A percentile compares a stretch with the other conserved stretches of the same genome.
Evolutionary conservation across 1,140 invertebrate genomes (phyloP).

Genomic region (Ips nitidus): DNA sequence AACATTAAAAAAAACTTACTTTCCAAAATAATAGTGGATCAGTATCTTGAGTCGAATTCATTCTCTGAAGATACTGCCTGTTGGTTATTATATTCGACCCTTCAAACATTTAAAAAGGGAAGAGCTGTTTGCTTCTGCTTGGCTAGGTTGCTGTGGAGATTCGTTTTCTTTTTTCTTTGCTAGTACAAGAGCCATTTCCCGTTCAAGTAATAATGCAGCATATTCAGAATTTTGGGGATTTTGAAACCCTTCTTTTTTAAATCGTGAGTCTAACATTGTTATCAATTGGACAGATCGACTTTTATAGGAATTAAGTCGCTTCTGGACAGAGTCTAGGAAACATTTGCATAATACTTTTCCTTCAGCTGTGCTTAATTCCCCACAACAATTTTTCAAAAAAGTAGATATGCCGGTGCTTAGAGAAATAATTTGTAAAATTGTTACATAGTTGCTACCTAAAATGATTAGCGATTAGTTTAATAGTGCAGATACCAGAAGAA

Average conservation of each 20-base stretch:
- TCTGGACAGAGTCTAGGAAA: conserved; percentile 10
- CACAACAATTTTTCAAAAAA: background rate
- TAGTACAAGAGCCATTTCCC: too few relatives aligned
- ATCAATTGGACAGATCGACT: conserved; percentile 4
- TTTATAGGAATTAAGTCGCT: conserved; percentile 10
- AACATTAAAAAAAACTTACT: too few relatives aligned
- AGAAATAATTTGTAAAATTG: conserved; percentile 9
- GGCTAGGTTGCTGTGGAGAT: too few relatives aligned
- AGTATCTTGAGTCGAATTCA: too few relatives aligned
- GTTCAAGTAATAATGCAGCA: background rate
- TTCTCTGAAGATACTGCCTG: too few relatives aligned
- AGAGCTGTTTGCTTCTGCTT: too few relatives aligned
- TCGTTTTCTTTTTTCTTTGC: too few relatives aligned
- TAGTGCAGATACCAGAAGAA: too few relatives aligned
- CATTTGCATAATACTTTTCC: conserved; percentile 4
- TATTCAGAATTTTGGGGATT: conserved; percentile 7
- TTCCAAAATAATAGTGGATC: too few relatives aligned
- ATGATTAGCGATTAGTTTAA: too few relatives aligned
- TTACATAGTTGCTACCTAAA: conserved; percentile 30
- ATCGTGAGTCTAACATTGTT: conserved; percentile 19
- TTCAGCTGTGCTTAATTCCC: conserved; percentile 7
- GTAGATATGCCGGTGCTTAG: conserved; percentile 4
- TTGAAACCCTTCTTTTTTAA: conserved; percentile 24
- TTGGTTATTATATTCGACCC: too few relatives aligned
- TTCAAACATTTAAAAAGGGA: too few relatives aligned